Base-by-base conservation (phyloP, 2,113 vertebrate species). In the Typhlomys cinereus region DNA sequence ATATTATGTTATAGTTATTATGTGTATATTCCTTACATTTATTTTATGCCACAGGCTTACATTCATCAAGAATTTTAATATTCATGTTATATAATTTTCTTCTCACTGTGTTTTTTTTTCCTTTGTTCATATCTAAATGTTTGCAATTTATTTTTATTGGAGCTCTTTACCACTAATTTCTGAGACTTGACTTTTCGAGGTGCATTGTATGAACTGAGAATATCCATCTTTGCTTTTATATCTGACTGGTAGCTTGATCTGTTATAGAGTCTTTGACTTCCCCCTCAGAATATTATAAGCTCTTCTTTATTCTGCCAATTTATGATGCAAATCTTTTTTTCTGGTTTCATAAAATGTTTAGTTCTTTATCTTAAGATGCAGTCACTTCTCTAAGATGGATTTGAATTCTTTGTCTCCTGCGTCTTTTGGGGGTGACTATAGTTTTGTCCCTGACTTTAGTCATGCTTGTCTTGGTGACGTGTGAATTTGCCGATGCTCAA, bases 131-230 rank as follows among this genome's bases (percentile, higher is more conserved):
- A 44, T 85, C 62, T 92, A 73, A 67, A 29, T 83, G 29, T 4
- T 59, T 71, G 18, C 87, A 17, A 57, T n/a, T 13, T 3, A 23
- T 85, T 73, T 89, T 85, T 54, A 27, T 15, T 85, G 44, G 20
- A 36, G 82, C 86, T 92, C 27, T 74, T 78, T 66, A 36, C 5
- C 20, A 74, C 20, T 62, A 8, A 87, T 78, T 80, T 89, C 27
- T 81, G 69, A 69, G 23, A 84, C 75, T 90, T 90, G 50, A 20
- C 46, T 90, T 13, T 79, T 86, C 85, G 36, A 88, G 7, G 59
- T 50, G n/a, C n/a, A n/a, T 73, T 86, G 3, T 89, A 44, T 75
- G 70, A 69, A 2, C 10, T 73, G 14, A 75, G 78, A 73, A 67
- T 39, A 75, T 88, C 81, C 39, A 44, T 34, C 21, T 76, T 90